Evolutionary conservation across 2,888 invertebrate genomes (phyloP).

Genomic region (Cosmorhoe ocellata): DNA sequence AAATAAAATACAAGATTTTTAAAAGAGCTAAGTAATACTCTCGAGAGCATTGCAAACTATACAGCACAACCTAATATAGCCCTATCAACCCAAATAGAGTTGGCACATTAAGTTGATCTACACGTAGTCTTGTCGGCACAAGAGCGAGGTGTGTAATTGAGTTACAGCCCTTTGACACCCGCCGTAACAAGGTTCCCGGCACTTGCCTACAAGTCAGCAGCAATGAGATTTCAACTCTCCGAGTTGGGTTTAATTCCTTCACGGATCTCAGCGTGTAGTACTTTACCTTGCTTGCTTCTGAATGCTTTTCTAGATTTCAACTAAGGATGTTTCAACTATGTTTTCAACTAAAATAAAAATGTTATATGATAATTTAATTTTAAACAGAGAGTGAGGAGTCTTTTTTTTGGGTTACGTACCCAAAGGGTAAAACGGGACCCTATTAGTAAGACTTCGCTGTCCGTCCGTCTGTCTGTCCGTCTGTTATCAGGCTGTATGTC

Average conservation of each 20-base stretch:
- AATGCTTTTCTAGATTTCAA: too few species aligned
- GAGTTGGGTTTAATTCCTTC: conserved; percentile 20
- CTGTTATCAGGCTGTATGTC: too few species aligned
- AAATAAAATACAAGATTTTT: too few species aligned
- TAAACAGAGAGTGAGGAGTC: too few species aligned
- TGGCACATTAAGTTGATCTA: conserved; percentile 19
- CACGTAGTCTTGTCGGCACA: conserved; percentile 33
- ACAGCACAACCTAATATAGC: neutral
- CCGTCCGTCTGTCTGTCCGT: too few species aligned
- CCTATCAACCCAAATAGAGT: conserved; percentile 19
- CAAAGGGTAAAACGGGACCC: too few species aligned
- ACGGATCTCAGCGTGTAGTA: conserved; percentile 7
- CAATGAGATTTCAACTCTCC: conserved; percentile 28
- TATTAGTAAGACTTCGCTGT: too few species aligned
- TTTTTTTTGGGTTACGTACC: too few species aligned
- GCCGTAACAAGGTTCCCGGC: conserved; percentile 75
- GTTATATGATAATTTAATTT: too few species aligned
- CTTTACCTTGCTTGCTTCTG: neutral
- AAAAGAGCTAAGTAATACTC: too few species aligned
- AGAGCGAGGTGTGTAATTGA: conserved; percentile 73
- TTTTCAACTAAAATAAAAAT: too few species aligned
- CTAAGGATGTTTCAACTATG: too few species aligned
- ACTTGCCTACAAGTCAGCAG: conserved; percentile 47
- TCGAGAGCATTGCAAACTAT: neutral
- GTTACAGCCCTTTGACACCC: conserved; percentile 79